Base-by-base conservation (phyloP, 2,113 vertebrate species). In the Burhinus bistriatus region DNA sequence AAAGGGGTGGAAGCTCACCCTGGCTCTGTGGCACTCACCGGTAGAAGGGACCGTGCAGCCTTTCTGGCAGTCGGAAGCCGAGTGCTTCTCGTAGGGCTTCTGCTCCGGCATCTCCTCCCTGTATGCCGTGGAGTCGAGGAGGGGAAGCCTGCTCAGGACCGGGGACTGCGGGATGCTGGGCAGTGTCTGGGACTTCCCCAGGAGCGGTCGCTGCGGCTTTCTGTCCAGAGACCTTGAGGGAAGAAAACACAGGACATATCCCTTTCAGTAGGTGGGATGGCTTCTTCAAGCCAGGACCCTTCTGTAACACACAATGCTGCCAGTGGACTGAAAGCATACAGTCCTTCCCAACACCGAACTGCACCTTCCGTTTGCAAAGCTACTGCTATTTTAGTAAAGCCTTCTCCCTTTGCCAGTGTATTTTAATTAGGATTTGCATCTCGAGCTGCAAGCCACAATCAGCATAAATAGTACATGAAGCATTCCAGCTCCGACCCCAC, bases 161-260 rank as follows among this genome's bases (percentile, higher is more conserved):
- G 99, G 99, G 6, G 99, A 99, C 98, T 99, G 99, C 2, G 99
- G 99, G 94, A 99, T 99, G 98, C 99, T 99, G 96, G 99, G 99
- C 84, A 99, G 98, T 0, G 99, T 99, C 15, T 98, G 98, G 3
- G 99, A 99, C 95, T 99, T 99, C 42, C 98, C 99, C 97, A 99
- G 97, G 27, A 99, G 90, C 2, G 99, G 99, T 84, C 99, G 98
- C 98, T 99, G 99, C 71, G 98, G 96, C 90, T 98, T 99, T 54
- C 99, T 98, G 95, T 99, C 99, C 95, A 99, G 93, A 6, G 99
- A 99, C 98, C 99, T 99, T 79, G 32, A 11, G 68, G 29, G 49
- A 83, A 87, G 45, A 95, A 59, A 45, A 8, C 13, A 22, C 6
- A 47, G 38, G 5, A 3, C 10, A 47, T 1, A 9, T 5, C 8